These are phyloP conservation scores for Coranthus polyacanthus DNA, from an alignment of 2,797 vertebrate species.

Conservation along the genomic window DNA sequence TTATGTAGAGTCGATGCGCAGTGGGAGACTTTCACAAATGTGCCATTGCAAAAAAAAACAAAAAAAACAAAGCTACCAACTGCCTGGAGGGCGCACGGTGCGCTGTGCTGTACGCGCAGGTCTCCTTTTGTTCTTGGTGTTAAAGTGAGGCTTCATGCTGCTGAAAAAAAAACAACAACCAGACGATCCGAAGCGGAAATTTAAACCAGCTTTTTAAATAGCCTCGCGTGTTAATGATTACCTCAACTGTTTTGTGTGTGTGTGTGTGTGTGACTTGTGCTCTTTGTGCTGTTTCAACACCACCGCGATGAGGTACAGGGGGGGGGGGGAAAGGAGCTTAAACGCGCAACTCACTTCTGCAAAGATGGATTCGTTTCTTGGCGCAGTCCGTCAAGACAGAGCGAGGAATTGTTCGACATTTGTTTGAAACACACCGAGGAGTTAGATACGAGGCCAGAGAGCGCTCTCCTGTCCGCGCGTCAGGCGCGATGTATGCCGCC, in stretches of 20 bases:
- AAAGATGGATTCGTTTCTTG: constrained; percentile 24
- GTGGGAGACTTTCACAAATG: constrained; percentile 32
- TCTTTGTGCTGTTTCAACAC: constrained; percentile 36
- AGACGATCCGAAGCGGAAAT: constrained; percentile 29
- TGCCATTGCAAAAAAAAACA: constrained; percentile 63
- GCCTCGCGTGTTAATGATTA: constrained; percentile 50
- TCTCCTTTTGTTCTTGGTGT: constrained; percentile 16
- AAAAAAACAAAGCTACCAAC: constrained; percentile 77
- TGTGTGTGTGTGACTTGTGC: constrained; percentile 30
- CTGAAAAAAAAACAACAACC: constrained; percentile 31
- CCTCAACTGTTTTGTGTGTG: constrained; percentile 55
- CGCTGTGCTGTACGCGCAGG: neutral
- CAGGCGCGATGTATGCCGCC: neutral
- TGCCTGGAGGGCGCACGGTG: constrained; percentile 53
- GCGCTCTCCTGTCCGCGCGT: neutral
- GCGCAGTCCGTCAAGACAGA: constrained; percentile 16
- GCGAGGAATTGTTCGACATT: neutral
- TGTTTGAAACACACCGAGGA: neutral
- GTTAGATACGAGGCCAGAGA: neutral
- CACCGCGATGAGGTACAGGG: neutral
- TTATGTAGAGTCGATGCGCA: constrained; percentile 16
- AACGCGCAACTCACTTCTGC: constrained; percentile 9
- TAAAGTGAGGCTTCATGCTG: constrained; percentile 11
- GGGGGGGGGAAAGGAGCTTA: neutral
- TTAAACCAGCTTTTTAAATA: constrained; percentile 44